Percentiles rank a stretch among this genome's conserved stretches.
Conservation (phyloP, 2,888 invertebrate genomes). For the Melanophora roralis region DNA sequence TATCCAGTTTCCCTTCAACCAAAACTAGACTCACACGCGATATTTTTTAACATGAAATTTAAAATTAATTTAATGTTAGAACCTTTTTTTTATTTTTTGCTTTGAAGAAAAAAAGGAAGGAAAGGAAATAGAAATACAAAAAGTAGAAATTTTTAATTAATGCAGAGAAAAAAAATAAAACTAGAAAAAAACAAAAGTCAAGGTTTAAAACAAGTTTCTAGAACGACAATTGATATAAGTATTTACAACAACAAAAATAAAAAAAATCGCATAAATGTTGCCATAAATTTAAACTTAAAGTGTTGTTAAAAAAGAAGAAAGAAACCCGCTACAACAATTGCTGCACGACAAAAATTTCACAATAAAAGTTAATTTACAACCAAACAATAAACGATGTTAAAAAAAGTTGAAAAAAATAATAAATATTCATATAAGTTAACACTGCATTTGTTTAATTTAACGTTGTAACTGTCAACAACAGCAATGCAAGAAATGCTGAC, state of each 20-base stretch:
- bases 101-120: constrained; percentile 17
- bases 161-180: constrained; percentile 9
- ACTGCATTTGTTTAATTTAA: too few relatives aligned
- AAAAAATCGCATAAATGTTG: constrained; percentile 11
- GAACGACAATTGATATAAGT: constrained; percentile 38
- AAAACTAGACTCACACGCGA: constrained; percentile 13
- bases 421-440: neutral
- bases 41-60: constrained; percentile 10
- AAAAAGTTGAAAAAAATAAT: constrained; percentile 14
- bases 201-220: constrained; percentile 52
- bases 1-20: too few relatives aligned
- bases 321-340: neutral
- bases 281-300: constrained; percentile 25
- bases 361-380: constrained; percentile 22
- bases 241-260: neutral
- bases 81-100: neutral
- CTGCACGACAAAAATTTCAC: neutral
- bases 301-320: constrained; percentile 20
- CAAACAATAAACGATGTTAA: constrained; percentile 1
- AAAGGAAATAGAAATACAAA: neutral
- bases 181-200: constrained; percentile 54
- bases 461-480: too few relatives aligned
- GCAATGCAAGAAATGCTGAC: too few relatives aligned
- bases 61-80: constrained; percentile 8
- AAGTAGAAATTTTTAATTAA: constrained; percentile 37